These are phyloP conservation scores for Gypaetus barbatus DNA, from an alignment of 2,797 vertebrate genomes.

Conservation along the genomic window DNA sequence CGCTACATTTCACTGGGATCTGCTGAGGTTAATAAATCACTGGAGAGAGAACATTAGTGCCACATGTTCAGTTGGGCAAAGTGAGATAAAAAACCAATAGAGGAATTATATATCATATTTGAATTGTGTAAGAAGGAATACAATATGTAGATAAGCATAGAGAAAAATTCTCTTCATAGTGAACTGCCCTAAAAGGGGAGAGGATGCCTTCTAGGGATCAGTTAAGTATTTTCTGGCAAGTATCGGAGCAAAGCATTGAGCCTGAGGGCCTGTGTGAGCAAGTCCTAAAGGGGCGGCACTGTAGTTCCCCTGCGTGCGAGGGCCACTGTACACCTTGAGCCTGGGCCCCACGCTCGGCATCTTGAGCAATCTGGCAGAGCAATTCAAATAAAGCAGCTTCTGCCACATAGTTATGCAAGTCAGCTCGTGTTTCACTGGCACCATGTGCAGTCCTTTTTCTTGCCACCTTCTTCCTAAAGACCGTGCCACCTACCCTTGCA, in stretches of 20 bases:
- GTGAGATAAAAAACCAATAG: neutral
- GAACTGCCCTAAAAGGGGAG: neutral
- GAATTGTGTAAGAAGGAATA: neutral
- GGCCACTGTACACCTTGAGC: rapidly evolving
- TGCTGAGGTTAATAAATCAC: neutral
- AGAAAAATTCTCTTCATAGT: neutral
- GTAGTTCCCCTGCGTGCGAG: neutral
- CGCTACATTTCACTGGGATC: neutral
- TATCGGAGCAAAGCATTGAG: neutral
- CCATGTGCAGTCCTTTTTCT: neutral
- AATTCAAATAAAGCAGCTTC: neutral
- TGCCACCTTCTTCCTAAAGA: neutral
- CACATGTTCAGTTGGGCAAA: neutral
- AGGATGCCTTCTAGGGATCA: neutral
- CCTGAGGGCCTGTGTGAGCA: neutral
- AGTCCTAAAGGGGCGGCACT: rapidly evolving
- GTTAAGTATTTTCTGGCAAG: neutral
- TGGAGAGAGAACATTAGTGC: neutral
- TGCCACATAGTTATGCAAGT: neutral
- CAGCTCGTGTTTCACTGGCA: rapidly evolving
- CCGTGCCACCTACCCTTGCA: neutral
- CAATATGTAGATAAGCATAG: neutral
- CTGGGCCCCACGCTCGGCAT: neutral
- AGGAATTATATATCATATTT: neutral
- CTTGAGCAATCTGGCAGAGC: neutral